phyloP scores from a whole-genome alignment of 1,140 invertebrate genomes.

The Microplitis mediator region DNA sequence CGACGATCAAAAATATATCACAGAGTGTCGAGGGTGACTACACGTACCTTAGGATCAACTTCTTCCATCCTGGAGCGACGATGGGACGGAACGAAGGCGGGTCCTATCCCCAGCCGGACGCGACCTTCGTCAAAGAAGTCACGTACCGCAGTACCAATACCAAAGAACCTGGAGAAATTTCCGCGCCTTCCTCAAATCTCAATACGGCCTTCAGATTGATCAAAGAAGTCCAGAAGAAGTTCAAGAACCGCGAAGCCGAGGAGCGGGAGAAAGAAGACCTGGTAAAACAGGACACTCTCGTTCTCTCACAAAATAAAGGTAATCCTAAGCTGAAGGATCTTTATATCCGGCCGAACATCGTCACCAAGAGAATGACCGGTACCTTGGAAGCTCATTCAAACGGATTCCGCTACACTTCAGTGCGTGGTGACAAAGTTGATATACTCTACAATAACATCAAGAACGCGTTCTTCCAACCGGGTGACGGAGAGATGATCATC shows the following conservation, averaged over 20 bases:
- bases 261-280: constrained; percentile 98
- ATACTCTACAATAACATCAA: constrained; percentile 99
- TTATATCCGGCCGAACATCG: constrained; percentile 98
- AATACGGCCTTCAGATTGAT: constrained; percentile 97
- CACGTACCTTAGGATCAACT: constrained; percentile 98
- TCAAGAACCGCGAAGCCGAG: constrained; percentile 97
- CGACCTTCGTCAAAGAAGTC: constrained; percentile 98
- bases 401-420: constrained; percentile 97
- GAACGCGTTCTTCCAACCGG: constrained; percentile 99
- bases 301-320: constrained; percentile 93
- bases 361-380: constrained; percentile 95
- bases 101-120: constrained; percentile 90
- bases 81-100: constrained; percentile 91
- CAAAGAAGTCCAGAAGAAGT: constrained; percentile 99
- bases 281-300: constrained; percentile 98
- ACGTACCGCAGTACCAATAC: constrained; percentile 98
- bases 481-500: constrained; percentile 99
- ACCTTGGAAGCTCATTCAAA: constrained; percentile 93
- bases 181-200: constrained; percentile 92
- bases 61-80: constrained; percentile 96
- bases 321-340: constrained; percentile 99
- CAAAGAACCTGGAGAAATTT: constrained; percentile 96
- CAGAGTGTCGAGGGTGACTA: constrained; percentile 99
- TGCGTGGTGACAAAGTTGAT: constrained; percentile 98
- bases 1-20: constrained; percentile 98